Evolutionary conservation across 2,888 invertebrate genomes (phyloP).

Genomic region (Acronicta aceris): DNA sequence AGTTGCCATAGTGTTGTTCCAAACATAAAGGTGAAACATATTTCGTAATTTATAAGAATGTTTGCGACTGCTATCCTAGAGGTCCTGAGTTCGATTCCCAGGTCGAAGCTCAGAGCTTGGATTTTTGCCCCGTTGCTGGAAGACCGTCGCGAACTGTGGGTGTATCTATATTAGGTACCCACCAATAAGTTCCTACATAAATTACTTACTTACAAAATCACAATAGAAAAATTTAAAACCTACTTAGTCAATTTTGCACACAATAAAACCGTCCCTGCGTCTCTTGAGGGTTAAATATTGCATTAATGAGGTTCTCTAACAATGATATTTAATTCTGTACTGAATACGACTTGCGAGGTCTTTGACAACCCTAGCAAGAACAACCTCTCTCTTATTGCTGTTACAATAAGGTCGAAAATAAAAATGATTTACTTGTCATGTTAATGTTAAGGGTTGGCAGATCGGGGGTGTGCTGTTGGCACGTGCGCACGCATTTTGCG

Average conservation of each 20-base stretch:
- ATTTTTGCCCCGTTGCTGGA: too few relatives aligned
- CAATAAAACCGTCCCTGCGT: slow-evolving; percentile 79
- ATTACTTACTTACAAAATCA: slow-evolving; percentile 35
- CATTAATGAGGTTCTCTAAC: slow-evolving; percentile 84
- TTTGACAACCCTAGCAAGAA: slow-evolving; percentile 35
- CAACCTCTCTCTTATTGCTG: slow-evolving; percentile 33
- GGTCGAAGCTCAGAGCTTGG: too few relatives aligned
- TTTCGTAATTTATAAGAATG: too few relatives aligned
- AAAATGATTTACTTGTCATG: slow-evolving; percentile 28
- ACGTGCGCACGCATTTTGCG: slow-evolving; percentile 86
- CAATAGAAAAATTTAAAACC: slow-evolving; percentile 58
- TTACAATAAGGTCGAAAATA: slow-evolving; percentile 60
- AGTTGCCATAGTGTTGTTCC: too few relatives aligned
- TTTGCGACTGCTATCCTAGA: too few relatives aligned
- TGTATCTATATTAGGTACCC: too few relatives aligned
- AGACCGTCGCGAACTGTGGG: too few relatives aligned
- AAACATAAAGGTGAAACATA: too few relatives aligned
- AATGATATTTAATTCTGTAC: slow-evolving; percentile 87
- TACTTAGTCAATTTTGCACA: slow-evolving; percentile 81
- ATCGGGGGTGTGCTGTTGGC: slow-evolving; percentile 70
- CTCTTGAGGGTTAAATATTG: slow-evolving; percentile 81
- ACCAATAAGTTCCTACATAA: background rate
- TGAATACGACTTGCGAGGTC: slow-evolving; percentile 75
- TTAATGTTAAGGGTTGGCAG: slow-evolving; percentile 53
- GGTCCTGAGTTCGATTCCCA: too few relatives aligned